Percentiles rank a stretch among this genome's conserved stretches.
Conservation (phyloP, 2,888 invertebrate species). For the Polietes domitor region DNA sequence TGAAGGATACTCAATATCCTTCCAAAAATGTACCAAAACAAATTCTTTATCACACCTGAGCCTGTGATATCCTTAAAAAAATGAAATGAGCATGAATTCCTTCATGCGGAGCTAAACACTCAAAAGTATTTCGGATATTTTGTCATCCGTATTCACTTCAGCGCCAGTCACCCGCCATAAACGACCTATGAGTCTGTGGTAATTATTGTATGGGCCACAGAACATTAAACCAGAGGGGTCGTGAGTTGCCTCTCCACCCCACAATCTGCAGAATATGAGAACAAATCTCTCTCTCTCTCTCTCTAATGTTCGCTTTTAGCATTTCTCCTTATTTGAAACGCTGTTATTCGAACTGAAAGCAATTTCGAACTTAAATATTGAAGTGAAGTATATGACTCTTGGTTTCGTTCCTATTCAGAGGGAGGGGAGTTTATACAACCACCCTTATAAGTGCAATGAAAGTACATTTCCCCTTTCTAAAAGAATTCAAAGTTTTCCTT, state of each 20-base stretch:
- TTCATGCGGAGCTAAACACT: no score
- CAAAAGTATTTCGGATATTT: background rate
- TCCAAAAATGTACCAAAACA: no score
- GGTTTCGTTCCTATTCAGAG: background rate
- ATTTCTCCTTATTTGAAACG: conserved; percentile 28
- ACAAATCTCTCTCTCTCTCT: background rate
- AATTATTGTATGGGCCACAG: background rate
- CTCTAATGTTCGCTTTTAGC: background rate
- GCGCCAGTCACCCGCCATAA: background rate
- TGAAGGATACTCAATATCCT: no score
- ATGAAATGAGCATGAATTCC: no score
- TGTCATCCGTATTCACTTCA: background rate
- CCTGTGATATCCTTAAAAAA: no score
- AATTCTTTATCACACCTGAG: no score
- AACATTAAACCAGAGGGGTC: conserved; percentile 1
- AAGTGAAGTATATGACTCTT: background rate
- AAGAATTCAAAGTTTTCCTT: conserved; percentile 8
- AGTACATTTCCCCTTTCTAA: background rate
- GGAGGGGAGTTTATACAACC: background rate
- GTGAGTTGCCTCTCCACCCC: background rate
- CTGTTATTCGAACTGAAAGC: background rate
- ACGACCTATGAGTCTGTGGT: conserved; percentile 5
- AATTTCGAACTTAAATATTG: no score
- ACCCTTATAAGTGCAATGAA: background rate
- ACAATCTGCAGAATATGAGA: background rate